phyloP scores from a whole-genome alignment of 2,113 vertebrate genomes.

The Nesogale talazaci region DNA sequence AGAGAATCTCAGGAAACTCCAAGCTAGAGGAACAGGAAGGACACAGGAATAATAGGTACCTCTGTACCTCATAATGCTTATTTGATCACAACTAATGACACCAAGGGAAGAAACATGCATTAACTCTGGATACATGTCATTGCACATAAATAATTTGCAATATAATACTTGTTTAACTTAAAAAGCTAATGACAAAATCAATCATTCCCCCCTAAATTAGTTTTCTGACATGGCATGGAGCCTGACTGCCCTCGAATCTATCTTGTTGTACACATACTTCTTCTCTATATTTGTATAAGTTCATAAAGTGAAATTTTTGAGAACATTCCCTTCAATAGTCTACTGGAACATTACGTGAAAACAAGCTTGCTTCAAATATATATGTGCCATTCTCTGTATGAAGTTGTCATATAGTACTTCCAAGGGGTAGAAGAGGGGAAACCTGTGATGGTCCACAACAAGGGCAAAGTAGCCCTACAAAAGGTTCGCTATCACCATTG shows the following conservation, averaged over 20 bases:
- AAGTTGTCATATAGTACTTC: too few species aligned
- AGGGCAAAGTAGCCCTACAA: background rate
- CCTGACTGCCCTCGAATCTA: background rate
- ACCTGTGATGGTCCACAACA: background rate
- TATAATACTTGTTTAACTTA: background rate
- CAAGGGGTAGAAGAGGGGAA: background rate
- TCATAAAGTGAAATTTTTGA: background rate
- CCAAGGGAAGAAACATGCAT: background rate
- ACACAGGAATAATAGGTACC: background rate
- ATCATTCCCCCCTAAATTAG: background rate
- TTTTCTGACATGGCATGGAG: background rate
- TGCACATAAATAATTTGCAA: background rate
- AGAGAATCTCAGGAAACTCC: background rate
- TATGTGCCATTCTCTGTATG: background rate
- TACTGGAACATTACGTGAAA: background rate
- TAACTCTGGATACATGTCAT: background rate
- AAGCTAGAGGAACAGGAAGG: background rate
- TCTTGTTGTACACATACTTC: background rate
- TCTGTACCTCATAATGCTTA: background rate
- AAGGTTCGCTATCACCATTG: background rate
- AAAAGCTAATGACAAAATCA: background rate
- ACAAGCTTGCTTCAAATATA: background rate
- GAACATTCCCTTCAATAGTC: background rate
- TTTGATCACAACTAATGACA: background rate
- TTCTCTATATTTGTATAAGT: background rate